A percentile compares a stretch with the other conserved stretches of the same genome.
phyloP scores from a whole-genome alignment of 2,113 vertebrate genomes.

The Picathartes gymnocephalus region DNA sequence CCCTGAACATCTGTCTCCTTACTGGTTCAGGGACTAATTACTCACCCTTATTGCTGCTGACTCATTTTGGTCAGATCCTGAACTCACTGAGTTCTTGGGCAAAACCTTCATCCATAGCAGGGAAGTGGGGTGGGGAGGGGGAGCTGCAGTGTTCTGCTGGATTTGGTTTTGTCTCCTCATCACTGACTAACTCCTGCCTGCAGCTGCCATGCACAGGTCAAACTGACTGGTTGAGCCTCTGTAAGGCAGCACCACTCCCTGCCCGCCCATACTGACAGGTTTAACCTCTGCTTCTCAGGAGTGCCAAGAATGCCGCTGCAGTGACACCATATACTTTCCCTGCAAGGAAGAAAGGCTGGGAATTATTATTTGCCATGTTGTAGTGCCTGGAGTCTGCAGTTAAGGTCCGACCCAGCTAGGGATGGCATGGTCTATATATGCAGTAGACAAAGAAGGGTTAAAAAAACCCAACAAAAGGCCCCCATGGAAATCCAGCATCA shows the following conservation, averaged over 20 bases:
- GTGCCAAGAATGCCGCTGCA: not conserved
- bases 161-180: not conserved
- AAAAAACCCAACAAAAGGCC: not conserved
- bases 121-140: rapidly evolving
- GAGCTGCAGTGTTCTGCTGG: not conserved
- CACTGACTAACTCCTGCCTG: not conserved
- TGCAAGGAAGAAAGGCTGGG: constrained; percentile 17
- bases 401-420: not conserved
- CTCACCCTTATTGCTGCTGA: not conserved
- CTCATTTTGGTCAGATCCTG: not conserved
- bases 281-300: constrained; percentile 30
- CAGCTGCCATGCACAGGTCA: not conserved
- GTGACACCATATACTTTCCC: constrained; percentile 49
- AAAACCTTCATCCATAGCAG: not conserved
- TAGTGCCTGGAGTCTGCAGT: not conserved
- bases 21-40: not conserved
- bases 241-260: not conserved
- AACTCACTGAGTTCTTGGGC: not conserved
- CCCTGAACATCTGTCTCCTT: not conserved
- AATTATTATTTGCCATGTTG: not conserved
- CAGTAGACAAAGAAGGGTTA: not conserved
- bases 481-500: not conserved
- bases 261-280: not conserved
- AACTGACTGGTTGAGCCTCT: not conserved
- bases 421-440: not conserved